These are phyloP conservation scores for Mesocricetus auratus DNA, from an alignment of 2,113 vertebrate species.

Conservation along the genomic window DNA sequence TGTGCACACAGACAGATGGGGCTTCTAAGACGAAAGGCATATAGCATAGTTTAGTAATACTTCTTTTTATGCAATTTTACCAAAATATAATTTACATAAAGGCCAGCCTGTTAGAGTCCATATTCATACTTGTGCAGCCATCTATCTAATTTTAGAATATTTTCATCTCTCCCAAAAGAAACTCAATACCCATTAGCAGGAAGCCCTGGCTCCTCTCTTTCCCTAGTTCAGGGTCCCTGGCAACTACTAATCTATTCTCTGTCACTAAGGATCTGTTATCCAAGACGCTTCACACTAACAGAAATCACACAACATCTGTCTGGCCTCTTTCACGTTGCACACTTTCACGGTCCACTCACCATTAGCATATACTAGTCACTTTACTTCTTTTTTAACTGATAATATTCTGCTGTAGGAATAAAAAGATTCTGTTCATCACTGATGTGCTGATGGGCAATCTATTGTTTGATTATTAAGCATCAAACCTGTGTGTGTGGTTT, in stretches of 20 bases:
- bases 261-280: slow-evolving; percentile 4
- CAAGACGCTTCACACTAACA: neutral
- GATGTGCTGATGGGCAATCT: neutral
- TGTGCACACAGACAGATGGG: neutral
- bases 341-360: slow-evolving; percentile 1
- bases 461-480: neutral
- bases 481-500: slow-evolving; percentile 22
- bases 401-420: neutral
- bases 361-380: neutral
- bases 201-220: neutral
- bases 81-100: slow-evolving; percentile 25
- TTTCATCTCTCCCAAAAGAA: slow-evolving; percentile 35
- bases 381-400: neutral
- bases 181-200: neutral
- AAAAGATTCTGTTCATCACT: slow-evolving; percentile 4
- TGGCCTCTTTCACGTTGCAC: slow-evolving; percentile 36
- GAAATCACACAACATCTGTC: neutral
- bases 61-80: neutral
- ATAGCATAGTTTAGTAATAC: neutral
- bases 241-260: slow-evolving; percentile 33
- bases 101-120: neutral
- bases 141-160: slow-evolving; percentile 50
- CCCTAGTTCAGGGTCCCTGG: neutral
- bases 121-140: neutral
- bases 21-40: neutral